phyloP scores from a whole-genome alignment of 2,888 invertebrate species.

The Exocentrus adspersus region DNA sequence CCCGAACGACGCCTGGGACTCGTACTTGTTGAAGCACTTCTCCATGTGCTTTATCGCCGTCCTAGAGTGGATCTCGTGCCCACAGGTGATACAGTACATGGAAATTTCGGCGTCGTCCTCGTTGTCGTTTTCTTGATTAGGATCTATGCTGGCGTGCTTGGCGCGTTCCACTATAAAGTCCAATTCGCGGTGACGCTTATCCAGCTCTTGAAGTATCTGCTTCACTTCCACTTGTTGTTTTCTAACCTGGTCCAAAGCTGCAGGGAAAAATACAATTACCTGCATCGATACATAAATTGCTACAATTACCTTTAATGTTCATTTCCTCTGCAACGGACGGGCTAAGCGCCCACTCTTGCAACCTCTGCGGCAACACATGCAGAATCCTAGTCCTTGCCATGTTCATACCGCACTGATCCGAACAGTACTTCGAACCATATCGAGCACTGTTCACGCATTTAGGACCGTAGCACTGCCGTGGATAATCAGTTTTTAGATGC shows the following conservation, averaged over 20 bases:
- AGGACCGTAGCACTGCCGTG: constrained; percentile 92
- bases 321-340: constrained; percentile 88
- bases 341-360: constrained; percentile 93
- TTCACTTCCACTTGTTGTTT: constrained; percentile 82
- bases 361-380: constrained; percentile 74
- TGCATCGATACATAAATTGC: background rate
- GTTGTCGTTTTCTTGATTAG: constrained; percentile 71
- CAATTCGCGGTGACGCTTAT: constrained; percentile 79
- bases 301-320: constrained; percentile 63
- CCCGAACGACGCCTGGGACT: constrained; percentile 96
- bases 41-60: constrained; percentile 97
- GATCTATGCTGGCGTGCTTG: constrained; percentile 75
- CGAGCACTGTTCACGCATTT: constrained; percentile 83
- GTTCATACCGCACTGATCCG: constrained; percentile 89
- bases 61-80: constrained; percentile 91
- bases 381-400: constrained; percentile 87
- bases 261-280: background rate
- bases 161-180: constrained; percentile 85
- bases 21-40: constrained; percentile 97
- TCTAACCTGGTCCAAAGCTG: constrained; percentile 69
- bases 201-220: constrained; percentile 81
- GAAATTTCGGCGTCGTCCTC: constrained; percentile 77
- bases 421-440: constrained; percentile 89
- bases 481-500: constrained; percentile 69
- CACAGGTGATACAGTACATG: constrained; percentile 97